Conservation (phyloP, 2,888 invertebrate species). For the Platycheirus rosarum region DNA sequence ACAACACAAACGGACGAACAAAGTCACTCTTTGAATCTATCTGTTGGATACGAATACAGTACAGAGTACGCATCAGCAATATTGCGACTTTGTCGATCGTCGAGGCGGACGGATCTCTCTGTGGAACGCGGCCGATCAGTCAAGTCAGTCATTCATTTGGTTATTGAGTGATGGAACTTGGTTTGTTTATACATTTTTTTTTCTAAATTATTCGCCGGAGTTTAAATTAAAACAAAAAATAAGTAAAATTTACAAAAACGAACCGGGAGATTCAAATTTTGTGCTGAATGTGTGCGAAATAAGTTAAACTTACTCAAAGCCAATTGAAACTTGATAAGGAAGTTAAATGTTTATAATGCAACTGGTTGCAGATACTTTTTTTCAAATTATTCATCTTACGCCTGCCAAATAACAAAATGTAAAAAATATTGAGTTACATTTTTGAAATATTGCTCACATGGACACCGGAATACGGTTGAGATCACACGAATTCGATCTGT, state of each 20-base stretch:
- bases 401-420: slow-evolving; percentile 17
- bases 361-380: slow-evolving; percentile 30
- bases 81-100: slow-evolving; percentile 9
- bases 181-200: slow-evolving; percentile 15
- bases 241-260: slow-evolving; percentile 13
- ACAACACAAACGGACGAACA: slow-evolving; percentile 14
- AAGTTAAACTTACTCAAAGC: background rate
- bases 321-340: slow-evolving; percentile 58
- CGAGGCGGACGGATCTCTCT: slow-evolving; percentile 16
- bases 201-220: slow-evolving; percentile 33
- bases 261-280: slow-evolving; percentile 22
- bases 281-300: slow-evolving; percentile 48
- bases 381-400: slow-evolving; percentile 1
- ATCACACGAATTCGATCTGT: slow-evolving; percentile 52
- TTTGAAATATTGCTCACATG: slow-evolving; percentile 58
- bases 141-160: slow-evolving; percentile 64
- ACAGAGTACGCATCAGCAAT: slow-evolving; percentile 4
- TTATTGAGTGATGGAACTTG: slow-evolving; percentile 52
- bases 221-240: slow-evolving; percentile 29
- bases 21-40: no score
- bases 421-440: slow-evolving; percentile 62
- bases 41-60: slow-evolving; percentile 39
- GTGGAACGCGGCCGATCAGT: slow-evolving; percentile 57
- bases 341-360: slow-evolving; percentile 30
- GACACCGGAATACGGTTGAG: slow-evolving; percentile 41